These are phyloP conservation scores for Lutraria lutraria DNA, from an alignment of 2,888 invertebrate genomes.

Conservation along the genomic window DNA sequence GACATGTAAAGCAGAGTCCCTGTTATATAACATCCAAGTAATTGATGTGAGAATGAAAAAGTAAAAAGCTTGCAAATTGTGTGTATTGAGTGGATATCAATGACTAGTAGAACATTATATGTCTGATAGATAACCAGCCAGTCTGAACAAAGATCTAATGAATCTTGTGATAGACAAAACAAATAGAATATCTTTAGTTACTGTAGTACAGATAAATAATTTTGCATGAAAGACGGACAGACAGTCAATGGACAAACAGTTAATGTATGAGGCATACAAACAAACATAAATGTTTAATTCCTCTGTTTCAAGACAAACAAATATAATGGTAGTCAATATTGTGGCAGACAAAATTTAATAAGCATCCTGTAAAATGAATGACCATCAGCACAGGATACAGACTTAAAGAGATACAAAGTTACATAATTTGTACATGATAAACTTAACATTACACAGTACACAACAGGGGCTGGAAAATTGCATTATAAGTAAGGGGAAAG, in stretches of 20 bases:
- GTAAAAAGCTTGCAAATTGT: too few relatives aligned
- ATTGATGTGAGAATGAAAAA: too few relatives aligned
- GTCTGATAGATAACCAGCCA: too few relatives aligned
- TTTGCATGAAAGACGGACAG: not conserved
- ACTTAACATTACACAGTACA: not conserved
- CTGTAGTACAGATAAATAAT: not conserved
- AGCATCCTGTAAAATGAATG: not conserved
- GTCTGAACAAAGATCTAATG: too few relatives aligned
- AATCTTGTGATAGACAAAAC: too few relatives aligned
- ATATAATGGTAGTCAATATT: not conserved
- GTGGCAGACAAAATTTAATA: not conserved
- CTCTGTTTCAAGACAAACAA: too few relatives aligned
- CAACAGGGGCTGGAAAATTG: not conserved
- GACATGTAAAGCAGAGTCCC: too few relatives aligned
- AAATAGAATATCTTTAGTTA: not conserved
- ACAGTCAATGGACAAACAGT: not conserved
- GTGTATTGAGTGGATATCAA: too few relatives aligned
- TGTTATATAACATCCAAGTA: too few relatives aligned
- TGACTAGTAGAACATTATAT: too few relatives aligned
- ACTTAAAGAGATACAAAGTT: not conserved
- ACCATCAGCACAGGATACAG: not conserved
- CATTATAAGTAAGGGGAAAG: constrained; percentile 7
- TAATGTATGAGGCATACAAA: not conserved
- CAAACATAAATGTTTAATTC: not conserved
- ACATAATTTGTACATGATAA: not conserved